These are phyloP conservation scores for Gorilla gorilla DNA, from an alignment of 2,113 vertebrate species.

Conservation along the genomic window DNA sequence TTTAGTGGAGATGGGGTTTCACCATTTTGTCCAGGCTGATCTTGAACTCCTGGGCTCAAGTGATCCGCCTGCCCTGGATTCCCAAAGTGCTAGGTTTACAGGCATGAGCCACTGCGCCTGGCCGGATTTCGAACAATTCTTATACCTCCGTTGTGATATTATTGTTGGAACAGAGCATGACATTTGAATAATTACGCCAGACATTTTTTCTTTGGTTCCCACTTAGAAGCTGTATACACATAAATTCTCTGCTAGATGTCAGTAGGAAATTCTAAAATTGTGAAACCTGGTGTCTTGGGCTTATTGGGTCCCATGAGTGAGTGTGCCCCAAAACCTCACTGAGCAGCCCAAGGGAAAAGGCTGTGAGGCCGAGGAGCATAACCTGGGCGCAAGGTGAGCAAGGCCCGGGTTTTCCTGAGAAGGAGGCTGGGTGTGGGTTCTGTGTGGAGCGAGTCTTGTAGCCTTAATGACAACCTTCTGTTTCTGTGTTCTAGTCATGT, in stretches of 20 bases:
- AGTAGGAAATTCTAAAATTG: slow-evolving; percentile 3
- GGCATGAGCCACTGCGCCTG: too few relatives aligned
- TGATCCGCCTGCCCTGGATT: too few relatives aligned
- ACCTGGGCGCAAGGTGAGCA: not conserved
- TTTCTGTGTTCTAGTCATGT: slow-evolving; percentile 37
- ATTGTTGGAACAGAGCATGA: not conserved
- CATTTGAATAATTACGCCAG: not conserved
- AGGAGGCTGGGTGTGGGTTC: not conserved
- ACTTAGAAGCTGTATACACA: not conserved
- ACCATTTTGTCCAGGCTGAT: too few relatives aligned
- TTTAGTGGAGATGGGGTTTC: too few relatives aligned
- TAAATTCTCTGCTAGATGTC: slow-evolving; percentile 4
- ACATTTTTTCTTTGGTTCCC: not conserved
- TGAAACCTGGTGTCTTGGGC: not conserved
- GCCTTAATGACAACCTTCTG: slow-evolving; percentile 67
- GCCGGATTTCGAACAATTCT: not conserved
- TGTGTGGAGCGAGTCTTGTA: not conserved
- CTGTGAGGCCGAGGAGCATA: not conserved
- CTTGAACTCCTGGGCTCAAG: too few relatives aligned
- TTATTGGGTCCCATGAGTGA: not conserved
- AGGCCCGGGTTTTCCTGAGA: not conserved
- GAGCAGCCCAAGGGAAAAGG: not conserved
- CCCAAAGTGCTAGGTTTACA: too few relatives aligned
- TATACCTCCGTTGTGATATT: not conserved
- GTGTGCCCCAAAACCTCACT: not conserved